Percentiles rank a stretch among this genome's conserved stretches.
phyloP scores from a whole-genome alignment of 1,140 invertebrate species.

The Penaeus chinensis region DNA sequence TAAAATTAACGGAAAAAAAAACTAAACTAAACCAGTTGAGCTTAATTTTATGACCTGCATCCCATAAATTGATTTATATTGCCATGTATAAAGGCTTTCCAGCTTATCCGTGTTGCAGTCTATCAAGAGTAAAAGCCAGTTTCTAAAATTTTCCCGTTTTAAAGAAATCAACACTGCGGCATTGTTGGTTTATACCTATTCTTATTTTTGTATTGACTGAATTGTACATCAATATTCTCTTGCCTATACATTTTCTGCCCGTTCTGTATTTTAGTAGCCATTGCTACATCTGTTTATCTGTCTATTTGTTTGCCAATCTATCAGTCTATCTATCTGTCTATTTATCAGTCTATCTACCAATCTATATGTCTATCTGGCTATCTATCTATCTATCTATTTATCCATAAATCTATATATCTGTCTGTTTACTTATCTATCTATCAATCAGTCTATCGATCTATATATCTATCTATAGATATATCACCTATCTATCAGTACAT shows the following conservation, averaged over 20 bases:
- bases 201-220: not conserved
- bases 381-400: not conserved
- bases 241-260: too few relatives aligned
- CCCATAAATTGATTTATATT: too few relatives aligned
- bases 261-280: too few relatives aligned
- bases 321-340: not conserved
- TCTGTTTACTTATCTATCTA: not conserved
- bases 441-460: not conserved
- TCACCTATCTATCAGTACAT: not conserved
- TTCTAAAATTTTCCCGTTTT: too few relatives aligned
- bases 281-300: not conserved
- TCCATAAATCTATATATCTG: constrained; percentile 3
- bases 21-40: too few relatives aligned
- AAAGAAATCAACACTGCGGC: too few relatives aligned
- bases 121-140: too few relatives aligned
- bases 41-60: too few relatives aligned
- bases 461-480: not conserved
- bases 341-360: not conserved
- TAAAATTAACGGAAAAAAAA: too few relatives aligned
- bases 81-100: too few relatives aligned
- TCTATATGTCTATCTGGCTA: not conserved
- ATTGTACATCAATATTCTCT: too few relatives aligned
- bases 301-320: not conserved
- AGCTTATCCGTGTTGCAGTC: too few relatives aligned
- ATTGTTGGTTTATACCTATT: not conserved